These are phyloP conservation scores for Peromyscus eremicus DNA, from an alignment of 2,797 vertebrate genomes.

Conservation along the genomic window DNA sequence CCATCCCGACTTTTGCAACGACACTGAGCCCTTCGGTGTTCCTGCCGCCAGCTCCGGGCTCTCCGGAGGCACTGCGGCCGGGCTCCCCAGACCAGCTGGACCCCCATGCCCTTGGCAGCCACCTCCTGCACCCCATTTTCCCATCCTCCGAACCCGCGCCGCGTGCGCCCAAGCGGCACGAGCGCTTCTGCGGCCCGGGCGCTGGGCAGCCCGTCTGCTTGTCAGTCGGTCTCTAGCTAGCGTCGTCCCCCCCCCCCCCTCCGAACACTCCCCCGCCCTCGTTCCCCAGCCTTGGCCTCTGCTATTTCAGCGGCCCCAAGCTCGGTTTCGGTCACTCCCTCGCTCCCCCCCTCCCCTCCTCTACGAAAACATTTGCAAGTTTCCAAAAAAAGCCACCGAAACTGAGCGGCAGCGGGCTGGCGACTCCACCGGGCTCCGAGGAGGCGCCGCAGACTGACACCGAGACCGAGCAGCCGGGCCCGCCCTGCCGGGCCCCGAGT, in stretches of 20 bases:
- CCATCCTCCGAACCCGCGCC: constrained; percentile 16
- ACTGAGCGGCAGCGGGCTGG: constrained; percentile 67
- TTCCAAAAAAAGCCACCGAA: constrained; percentile 88
- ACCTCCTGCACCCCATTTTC: neutral
- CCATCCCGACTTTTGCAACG: constrained; percentile 30
- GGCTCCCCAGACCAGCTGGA: neutral
- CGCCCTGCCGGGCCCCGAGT: neutral
- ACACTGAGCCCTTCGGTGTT: constrained; percentile 27
- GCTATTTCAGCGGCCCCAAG: constrained; percentile 81
- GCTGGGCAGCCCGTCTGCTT: constrained; percentile 32
- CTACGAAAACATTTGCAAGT: constrained; percentile 92
- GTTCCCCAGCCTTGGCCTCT: constrained; percentile 66
- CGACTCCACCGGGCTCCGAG: constrained; percentile 55
- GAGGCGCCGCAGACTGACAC: constrained; percentile 62
- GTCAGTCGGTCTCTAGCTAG: constrained; percentile 57
- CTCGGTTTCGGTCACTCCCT: constrained; percentile 85
- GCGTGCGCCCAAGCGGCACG: constrained; percentile 57
- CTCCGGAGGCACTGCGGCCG: neutral
- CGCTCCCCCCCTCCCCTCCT: constrained; percentile 83
- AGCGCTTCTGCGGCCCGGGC: constrained; percentile 64
- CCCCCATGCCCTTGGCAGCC: neutral
- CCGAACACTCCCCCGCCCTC: neutral
- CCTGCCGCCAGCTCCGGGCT: neutral
- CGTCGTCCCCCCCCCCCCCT: too few relatives aligned
- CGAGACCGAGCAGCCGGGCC: neutral